Conservation (phyloP, 2,797 vertebrate genomes). For the Sebastes trivittatus region DNA sequence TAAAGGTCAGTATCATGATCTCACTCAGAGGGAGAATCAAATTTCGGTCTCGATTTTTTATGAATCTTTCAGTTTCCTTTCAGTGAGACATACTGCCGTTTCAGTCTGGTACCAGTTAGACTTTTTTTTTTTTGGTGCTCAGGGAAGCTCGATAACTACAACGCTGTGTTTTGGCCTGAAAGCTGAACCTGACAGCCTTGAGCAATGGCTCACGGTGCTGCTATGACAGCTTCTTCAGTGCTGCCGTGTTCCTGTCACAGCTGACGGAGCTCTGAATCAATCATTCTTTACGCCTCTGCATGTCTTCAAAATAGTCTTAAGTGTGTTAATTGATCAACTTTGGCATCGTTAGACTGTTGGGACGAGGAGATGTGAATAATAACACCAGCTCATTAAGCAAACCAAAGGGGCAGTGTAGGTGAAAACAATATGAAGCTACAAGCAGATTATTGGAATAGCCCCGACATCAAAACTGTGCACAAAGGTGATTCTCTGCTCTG, state of each 20-base stretch:
- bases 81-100: background rate
- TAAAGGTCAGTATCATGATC: background rate
- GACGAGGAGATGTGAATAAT: constrained; percentile 7
- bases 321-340: constrained; percentile 19
- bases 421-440: background rate
- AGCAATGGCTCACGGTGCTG: background rate
- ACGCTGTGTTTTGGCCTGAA: constrained; percentile 10
- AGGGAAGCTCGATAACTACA: background rate
- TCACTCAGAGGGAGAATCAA: background rate
- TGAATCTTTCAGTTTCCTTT: background rate
- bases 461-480: constrained; percentile 11
- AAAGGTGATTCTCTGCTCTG: constrained; percentile 12
- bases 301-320: background rate
- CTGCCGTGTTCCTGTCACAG: constrained; percentile 13
- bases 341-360: constrained; percentile 13
- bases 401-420: constrained; percentile 19
- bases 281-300: background rate
- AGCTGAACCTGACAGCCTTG: constrained; percentile 12
- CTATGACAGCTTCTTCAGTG: background rate
- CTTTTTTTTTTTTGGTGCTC: background rate
- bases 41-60: background rate
- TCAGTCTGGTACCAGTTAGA: background rate
- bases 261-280: constrained; percentile 17
- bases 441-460: constrained; percentile 20
- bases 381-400: constrained; percentile 31